Evolutionary conservation across 2,113 vertebrate genomes (phyloP).

Genomic region (Lamprotornis superbus): DNA sequence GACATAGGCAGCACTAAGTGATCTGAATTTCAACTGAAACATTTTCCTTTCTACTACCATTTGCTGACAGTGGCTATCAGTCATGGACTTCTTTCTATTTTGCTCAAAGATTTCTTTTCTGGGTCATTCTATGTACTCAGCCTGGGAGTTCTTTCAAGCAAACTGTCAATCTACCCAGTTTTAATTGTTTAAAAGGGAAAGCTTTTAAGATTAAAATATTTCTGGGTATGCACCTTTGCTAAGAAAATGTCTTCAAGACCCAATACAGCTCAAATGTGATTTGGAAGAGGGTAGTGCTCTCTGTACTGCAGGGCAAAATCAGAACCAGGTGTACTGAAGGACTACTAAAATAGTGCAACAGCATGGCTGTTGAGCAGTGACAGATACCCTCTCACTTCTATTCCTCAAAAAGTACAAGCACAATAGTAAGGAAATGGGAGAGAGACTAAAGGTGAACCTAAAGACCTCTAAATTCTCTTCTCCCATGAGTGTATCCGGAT

Average conservation of each 20-base stretch:
- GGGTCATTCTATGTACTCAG: background rate
- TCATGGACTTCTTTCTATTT: background rate
- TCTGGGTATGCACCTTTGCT: background rate
- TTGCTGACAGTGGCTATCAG: background rate
- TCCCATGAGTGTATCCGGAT: background rate
- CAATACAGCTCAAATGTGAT: background rate
- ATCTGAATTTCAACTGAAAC: background rate
- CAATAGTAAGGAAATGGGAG: background rate
- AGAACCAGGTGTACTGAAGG: background rate
- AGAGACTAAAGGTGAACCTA: background rate
- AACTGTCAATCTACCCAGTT: background rate
- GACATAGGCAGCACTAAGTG: background rate
- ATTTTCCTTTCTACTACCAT: background rate
- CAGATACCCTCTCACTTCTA: background rate
- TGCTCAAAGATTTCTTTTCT: background rate
- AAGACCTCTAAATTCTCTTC: background rate
- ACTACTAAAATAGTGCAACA: background rate
- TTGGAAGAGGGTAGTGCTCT: background rate
- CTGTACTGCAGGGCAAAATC: background rate
- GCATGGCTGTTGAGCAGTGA: background rate
- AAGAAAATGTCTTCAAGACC: background rate
- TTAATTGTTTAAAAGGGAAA: background rate
- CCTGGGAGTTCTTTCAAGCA: background rate
- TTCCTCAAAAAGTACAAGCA: background rate
- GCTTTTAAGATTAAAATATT: background rate